Conservation (phyloP, 2,113 vertebrate species). For the Reinhardtius hippoglossoides region DNA sequence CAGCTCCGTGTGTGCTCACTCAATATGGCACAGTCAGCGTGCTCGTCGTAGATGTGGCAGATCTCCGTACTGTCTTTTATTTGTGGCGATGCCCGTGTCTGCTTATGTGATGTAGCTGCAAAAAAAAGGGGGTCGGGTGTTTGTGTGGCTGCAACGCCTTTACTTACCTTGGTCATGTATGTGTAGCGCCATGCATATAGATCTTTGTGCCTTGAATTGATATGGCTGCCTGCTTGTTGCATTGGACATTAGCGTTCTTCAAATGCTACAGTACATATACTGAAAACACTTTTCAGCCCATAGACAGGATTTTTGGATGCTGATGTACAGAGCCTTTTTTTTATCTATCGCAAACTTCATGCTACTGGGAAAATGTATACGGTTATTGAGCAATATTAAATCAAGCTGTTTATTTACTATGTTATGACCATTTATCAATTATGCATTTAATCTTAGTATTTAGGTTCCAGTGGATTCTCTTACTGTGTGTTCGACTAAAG, state of each 20-base stretch:
- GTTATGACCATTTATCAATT: conserved; percentile 47
- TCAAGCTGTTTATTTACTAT: conserved; percentile 49
- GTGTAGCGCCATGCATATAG: conserved; percentile 74
- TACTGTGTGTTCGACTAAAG: conserved; percentile 41
- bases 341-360: conserved; percentile 48
- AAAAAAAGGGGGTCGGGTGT: conserved; percentile 28
- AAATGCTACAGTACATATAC: conserved; percentile 50
- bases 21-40: conserved; percentile 33
- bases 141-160: conserved; percentile 48
- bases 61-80: conserved; percentile 52
- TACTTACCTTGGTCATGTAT: conserved; percentile 54
- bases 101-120: conserved; percentile 64
- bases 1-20: conserved; percentile 38
- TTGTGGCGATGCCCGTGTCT: conserved; percentile 50
- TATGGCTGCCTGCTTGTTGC: conserved; percentile 77
- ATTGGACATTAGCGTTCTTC: conserved; percentile 64
- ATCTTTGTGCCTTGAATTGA: conserved; percentile 81
- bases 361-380: conserved; percentile 32
- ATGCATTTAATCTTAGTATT: conserved; percentile 61
- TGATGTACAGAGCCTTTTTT: conserved; percentile 59
- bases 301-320: conserved; percentile 53
- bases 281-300: conserved; percentile 22
- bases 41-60: conserved; percentile 56
- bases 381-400: conserved; percentile 51
- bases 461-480: conserved; percentile 42